These are phyloP conservation scores for Siniperca obscura DNA, from an alignment of 2,797 vertebrate species.

Conservation along the genomic window DNA sequence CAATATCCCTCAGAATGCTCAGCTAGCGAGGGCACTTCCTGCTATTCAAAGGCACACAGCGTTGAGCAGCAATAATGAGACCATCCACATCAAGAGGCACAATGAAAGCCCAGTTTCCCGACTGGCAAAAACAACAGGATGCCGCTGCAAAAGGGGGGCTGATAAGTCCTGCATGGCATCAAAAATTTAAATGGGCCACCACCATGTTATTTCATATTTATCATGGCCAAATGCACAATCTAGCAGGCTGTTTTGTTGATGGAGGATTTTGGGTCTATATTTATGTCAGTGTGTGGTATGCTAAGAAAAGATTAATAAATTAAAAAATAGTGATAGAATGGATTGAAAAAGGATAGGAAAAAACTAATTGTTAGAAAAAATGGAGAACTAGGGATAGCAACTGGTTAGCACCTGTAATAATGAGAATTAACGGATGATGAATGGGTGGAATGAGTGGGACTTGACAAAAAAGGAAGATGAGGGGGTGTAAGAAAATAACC, in stretches of 20 bases:
- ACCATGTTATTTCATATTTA: constrained; percentile 47
- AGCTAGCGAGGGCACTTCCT: constrained; percentile 66
- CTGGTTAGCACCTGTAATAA: constrained; percentile 57
- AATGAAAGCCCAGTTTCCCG: constrained; percentile 67
- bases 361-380: not conserved
- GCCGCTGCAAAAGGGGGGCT: constrained; percentile 32
- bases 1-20: constrained; percentile 58
- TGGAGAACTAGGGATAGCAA: constrained; percentile 10
- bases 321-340: not conserved
- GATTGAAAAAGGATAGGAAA: not conserved
- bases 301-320: not conserved
- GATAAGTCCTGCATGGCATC: constrained; percentile 55
- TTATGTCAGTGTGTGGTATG: constrained; percentile 26
- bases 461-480: constrained; percentile 58
- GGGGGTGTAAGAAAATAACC: constrained; percentile 55
- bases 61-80: constrained; percentile 64
- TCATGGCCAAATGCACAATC: constrained; percentile 35
- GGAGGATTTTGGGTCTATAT: constrained; percentile 5
- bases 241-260: constrained; percentile 10
- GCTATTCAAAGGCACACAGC: constrained; percentile 59
- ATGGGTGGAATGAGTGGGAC: constrained; percentile 55
- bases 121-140: constrained; percentile 72
- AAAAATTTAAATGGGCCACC: constrained; percentile 61
- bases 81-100: constrained; percentile 68
- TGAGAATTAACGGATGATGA: constrained; percentile 57